Base-by-base conservation (phyloP, 1,140 invertebrate species). In the Psix sp. region DNA sequence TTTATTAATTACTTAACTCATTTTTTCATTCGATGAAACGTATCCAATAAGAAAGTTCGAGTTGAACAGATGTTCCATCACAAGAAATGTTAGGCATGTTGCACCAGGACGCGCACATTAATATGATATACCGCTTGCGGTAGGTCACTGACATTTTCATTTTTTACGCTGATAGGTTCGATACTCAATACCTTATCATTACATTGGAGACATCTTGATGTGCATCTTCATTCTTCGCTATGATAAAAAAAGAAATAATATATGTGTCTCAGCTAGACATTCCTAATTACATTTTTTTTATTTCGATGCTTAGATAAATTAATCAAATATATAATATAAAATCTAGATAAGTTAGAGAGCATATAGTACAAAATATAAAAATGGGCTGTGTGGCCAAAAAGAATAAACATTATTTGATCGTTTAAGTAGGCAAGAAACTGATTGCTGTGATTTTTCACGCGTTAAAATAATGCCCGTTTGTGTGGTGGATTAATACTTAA, bases 51-150 rank as follows among this genome's bases (percentile, higher is more conserved):
- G 48, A 48, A 65, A 65, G 51, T 67, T 24, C 26, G 26, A 18
- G 49, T 26, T 16, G 33, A 46, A 57, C 62, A 67, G 51, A 57
- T 67, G 51, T 54, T 65, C 17, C 49, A 33, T 65, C 51, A 17
- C n/a, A 20, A 36, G 49, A 36, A 63, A 45, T 45, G 43, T 26
- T 67, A 49, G 24, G 24, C 49, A 13, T 39, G 51, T 42, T 35
- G 49, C 49, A 24, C 18, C 31, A 52, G 14, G 60, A 52, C n/a
- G n/a, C 31, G 38, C 29, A 39, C 49, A 46, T 67, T 59, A 49
- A 51, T 43, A 68, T 59, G 46, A 68, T 68, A 59, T 59, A 68
- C 65, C 36, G 54, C 20, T 67, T 51, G 43, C n/a, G 38, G 16
- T 38, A 51, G 63, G 63, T 67, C 63, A 49, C 52, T 67, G 52